Percentiles rank a stretch among this genome's conserved stretches.
phyloP scores from a whole-genome alignment of 2,888 invertebrate species.

The Melanostoma scalare region DNA sequence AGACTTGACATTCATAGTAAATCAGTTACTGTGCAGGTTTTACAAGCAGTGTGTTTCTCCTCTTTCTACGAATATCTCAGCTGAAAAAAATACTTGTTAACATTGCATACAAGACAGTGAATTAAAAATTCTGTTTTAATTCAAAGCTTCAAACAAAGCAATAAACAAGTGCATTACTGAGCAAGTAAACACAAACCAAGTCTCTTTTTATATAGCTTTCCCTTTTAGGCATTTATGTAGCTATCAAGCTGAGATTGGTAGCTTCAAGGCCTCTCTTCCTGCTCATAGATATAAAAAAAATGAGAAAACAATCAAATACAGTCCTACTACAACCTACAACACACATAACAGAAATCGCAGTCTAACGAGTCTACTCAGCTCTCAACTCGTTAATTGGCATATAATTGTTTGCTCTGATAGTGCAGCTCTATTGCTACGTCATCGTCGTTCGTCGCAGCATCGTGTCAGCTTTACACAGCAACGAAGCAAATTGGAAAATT shows the following conservation, averaged over 20 bases:
- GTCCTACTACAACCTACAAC: constrained; percentile 29
- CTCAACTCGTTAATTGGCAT: constrained; percentile 68
- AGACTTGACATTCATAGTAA: no score
- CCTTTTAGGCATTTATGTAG: not conserved
- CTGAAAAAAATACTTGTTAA: no score
- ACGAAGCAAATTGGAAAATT: constrained; percentile 31
- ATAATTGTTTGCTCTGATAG: constrained; percentile 57
- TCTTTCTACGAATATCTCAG: no score
- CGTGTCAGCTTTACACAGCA: not conserved
- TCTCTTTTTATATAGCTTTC: no score
- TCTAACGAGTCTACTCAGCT: constrained; percentile 51
- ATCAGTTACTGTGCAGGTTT: no score
- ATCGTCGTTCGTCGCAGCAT: no score
- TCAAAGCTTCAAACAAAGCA: no score
- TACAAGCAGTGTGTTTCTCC: no score
- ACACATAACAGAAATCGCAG: constrained; percentile 8
- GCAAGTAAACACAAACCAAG: no score
- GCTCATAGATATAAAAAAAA: not conserved
- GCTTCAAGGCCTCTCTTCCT: not conserved
- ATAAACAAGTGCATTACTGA: no score
- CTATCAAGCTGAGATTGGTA: not conserved
- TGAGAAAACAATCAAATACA: not conserved
- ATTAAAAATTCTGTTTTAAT: no score
- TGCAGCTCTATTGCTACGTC: constrained; percentile 16
- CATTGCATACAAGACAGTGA: no score